A percentile compares a stretch with the other conserved stretches of the same genome.
Conservation (phyloP, 2,888 invertebrate genomes). For the Rhorus exstirpatorius region DNA sequence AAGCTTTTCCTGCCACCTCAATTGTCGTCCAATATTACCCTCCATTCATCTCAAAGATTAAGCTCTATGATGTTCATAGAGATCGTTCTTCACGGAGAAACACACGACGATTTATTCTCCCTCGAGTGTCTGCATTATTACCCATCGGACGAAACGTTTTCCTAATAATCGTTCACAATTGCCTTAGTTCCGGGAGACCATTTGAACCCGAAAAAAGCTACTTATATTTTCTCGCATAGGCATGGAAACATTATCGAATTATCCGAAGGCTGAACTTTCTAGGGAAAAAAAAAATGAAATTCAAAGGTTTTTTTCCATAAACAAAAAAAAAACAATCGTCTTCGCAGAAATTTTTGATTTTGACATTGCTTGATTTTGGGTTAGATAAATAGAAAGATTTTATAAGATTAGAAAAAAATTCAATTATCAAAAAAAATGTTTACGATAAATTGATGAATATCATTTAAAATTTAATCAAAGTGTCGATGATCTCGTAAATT, state of each 20-base stretch:
- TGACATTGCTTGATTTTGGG: too few species aligned
- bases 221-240: background rate
- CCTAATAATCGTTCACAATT: background rate
- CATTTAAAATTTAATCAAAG: too few species aligned
- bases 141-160: background rate
- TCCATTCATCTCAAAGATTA: constrained; percentile 48
- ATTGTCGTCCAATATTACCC: constrained; percentile 12
- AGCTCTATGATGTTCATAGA: constrained; percentile 34
- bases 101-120: constrained; percentile 41
- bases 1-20: background rate
- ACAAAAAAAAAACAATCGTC: too few species aligned
- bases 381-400: too few species aligned
- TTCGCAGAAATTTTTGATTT: too few species aligned
- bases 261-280: too few species aligned
- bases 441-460: too few species aligned
- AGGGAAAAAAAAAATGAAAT: too few species aligned
- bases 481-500: too few species aligned
- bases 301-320: too few species aligned
- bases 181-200: background rate
- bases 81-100: constrained; percentile 28
- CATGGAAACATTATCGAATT: background rate
- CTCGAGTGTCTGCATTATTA: constrained; percentile 3
- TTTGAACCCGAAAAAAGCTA: background rate
- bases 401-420: too few species aligned
- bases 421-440: too few species aligned